phyloP scores from a whole-genome alignment of 2,113 vertebrate genomes.

The Chaetodon trifascialis region DNA sequence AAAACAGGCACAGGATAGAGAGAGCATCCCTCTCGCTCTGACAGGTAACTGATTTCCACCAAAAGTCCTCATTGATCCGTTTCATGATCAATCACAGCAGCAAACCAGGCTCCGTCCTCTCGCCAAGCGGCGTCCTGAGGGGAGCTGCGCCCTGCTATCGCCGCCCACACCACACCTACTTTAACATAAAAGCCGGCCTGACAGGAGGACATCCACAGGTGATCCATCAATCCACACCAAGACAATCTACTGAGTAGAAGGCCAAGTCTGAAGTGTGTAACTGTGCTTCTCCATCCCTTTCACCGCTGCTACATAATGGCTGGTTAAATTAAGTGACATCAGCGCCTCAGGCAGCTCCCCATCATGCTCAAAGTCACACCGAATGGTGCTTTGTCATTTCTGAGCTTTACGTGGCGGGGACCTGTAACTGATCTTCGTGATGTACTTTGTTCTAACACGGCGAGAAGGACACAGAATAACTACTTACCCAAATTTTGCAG shows the following conservation, averaged over 20 bases:
- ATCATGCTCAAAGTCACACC: slow-evolving; percentile 5
- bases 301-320: slow-evolving; percentile 18
- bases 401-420: not conserved
- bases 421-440: not conserved
- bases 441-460: not conserved
- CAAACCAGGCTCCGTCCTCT: slow-evolving; percentile 58
- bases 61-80: slow-evolving; percentile 75
- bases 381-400: slow-evolving; percentile 24
- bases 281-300: slow-evolving; percentile 43
- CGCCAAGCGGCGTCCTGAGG: slow-evolving; percentile 46
- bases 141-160: slow-evolving; percentile 50
- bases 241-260: slow-evolving; percentile 55
- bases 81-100: slow-evolving; percentile 84
- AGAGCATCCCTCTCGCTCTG: slow-evolving; percentile 55
- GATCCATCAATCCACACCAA: slow-evolving; percentile 82
- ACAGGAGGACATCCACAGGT: slow-evolving; percentile 82
- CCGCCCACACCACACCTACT: slow-evolving; percentile 62
- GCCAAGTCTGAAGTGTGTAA: slow-evolving; percentile 41
- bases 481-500: slow-evolving; percentile 96
- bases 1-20: slow-evolving; percentile 39
- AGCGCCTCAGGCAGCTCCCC: not conserved
- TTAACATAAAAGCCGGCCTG: slow-evolving; percentile 79
- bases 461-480: not conserved
- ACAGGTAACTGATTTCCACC: slow-evolving; percentile 82
- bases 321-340: slow-evolving; percentile 40